A percentile compares a stretch with the other conserved stretches of the same genome.
phyloP scores from a whole-genome alignment of 1,140 invertebrate species.

The Acyrthosiphon pisum region DNA sequence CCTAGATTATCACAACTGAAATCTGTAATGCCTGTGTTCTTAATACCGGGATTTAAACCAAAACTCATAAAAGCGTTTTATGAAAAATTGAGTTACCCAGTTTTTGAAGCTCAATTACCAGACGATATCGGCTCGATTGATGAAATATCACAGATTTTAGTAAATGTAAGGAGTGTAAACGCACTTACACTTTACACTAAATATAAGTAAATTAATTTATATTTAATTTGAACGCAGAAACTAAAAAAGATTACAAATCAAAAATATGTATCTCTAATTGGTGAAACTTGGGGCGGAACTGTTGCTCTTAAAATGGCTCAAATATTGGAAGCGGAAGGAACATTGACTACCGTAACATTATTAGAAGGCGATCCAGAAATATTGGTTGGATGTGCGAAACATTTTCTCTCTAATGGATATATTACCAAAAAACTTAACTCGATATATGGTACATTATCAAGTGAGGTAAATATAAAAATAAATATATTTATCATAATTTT shows the following conservation, averaged over 20 bases:
- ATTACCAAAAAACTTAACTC: not conserved
- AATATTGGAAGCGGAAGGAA: slow-evolving; percentile 49
- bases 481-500: not conserved
- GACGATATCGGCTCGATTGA: slow-evolving; percentile 25
- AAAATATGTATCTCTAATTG: slow-evolving; percentile 28
- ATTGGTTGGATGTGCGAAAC: not conserved
- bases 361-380: slow-evolving; percentile 36
- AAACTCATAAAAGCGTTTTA: not conserved
- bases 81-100: not conserved
- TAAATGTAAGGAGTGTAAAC: not conserved
- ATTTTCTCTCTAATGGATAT: not conserved
- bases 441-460: not conserved
- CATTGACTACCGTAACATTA: slow-evolving; percentile 13
- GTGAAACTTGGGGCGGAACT: slow-evolving; percentile 56
- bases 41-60: not conserved
- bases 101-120: slow-evolving; percentile 28
- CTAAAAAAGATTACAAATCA: not conserved
- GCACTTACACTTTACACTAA: not conserved
- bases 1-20: not conserved
- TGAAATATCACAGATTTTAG: not conserved
- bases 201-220: not conserved
- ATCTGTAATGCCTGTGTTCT: not conserved
- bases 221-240: not conserved
- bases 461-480: slow-evolving; percentile 5
- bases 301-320: slow-evolving; percentile 58